Evolutionary conservation across 2,888 invertebrate species (phyloP).

Genomic region (Mimumesa dahlbomi): DNA sequence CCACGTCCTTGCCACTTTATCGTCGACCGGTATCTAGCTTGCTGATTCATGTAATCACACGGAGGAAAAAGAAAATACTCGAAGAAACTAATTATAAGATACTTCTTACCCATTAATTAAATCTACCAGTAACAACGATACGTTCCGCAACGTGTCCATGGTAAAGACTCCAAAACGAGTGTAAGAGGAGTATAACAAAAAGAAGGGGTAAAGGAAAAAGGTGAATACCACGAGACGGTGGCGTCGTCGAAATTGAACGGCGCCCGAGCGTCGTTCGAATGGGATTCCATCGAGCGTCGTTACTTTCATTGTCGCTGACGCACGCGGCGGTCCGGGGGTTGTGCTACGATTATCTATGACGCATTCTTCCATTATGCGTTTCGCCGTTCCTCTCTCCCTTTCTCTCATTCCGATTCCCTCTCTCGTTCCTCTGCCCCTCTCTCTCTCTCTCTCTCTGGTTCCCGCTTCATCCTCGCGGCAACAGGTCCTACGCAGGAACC

Average conservation of each 20-base stretch:
- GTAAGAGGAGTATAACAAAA: too few relatives aligned
- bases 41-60: too few relatives aligned
- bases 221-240: neutral
- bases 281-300: slow-evolving; percentile 43
- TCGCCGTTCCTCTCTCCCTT: slow-evolving; percentile 36
- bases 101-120: too few relatives aligned
- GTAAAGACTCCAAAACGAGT: too few relatives aligned
- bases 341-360: slow-evolving; percentile 71
- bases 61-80: too few relatives aligned
- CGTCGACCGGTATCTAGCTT: too few relatives aligned
- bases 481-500: slow-evolving; percentile 75
- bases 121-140: too few relatives aligned
- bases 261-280: slow-evolving; percentile 19
- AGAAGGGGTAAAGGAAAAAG: neutral
- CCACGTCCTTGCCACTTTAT: slow-evolving; percentile 39
- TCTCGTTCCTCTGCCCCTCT: slow-evolving; percentile 10
- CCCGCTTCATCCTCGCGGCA: slow-evolving; percentile 64
- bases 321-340: slow-evolving; percentile 55
- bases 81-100: too few relatives aligned
- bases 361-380: slow-evolving; percentile 76
- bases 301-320: slow-evolving; percentile 62
- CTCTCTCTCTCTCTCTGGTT: slow-evolving; percentile 34
- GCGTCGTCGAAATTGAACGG: slow-evolving; percentile 42
- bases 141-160: too few relatives aligned
- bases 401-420: slow-evolving; percentile 33